Percentiles rank a stretch among this genome's conserved stretches.
Conservation (phyloP, 2,113 vertebrate species). For the Poecile atricapillus region DNA sequence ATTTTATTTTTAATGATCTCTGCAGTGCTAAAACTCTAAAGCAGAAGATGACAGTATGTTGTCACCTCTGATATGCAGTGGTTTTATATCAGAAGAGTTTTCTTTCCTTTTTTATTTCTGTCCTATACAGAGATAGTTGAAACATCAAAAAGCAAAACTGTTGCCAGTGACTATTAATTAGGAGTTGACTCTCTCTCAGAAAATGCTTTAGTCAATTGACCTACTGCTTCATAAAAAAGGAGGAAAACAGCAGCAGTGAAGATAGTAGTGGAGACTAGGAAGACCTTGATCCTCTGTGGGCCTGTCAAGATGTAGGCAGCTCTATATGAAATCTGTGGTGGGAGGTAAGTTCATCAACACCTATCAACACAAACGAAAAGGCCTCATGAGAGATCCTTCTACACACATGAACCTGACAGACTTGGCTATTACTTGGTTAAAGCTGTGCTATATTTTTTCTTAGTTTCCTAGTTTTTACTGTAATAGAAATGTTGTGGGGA, state of each 20-base stretch:
- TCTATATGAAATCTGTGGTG: not conserved
- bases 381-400: not conserved
- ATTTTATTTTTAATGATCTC: not conserved
- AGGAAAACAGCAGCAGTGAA: not conserved
- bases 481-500: not conserved
- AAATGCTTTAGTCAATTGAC: not conserved
- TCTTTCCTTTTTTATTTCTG: not conserved
- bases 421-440: not conserved
- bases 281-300: not conserved
- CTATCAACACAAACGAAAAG: not conserved
- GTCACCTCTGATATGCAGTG: not conserved
- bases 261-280: not conserved
- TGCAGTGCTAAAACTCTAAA: not conserved
- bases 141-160: not conserved
- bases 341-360: not conserved
- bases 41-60: not conserved
- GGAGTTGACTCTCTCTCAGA: not conserved
- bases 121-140: not conserved
- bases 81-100: not conserved
- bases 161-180: not conserved
- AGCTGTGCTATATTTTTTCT: not conserved
- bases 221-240: not conserved
- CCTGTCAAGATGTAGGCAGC: not conserved
- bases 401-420: not conserved
- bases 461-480: too few relatives aligned